These are phyloP conservation scores for Pocillopora damicornis DNA, from an alignment of 64 coral and sea anemone species.

Conservation along the genomic window DNA sequence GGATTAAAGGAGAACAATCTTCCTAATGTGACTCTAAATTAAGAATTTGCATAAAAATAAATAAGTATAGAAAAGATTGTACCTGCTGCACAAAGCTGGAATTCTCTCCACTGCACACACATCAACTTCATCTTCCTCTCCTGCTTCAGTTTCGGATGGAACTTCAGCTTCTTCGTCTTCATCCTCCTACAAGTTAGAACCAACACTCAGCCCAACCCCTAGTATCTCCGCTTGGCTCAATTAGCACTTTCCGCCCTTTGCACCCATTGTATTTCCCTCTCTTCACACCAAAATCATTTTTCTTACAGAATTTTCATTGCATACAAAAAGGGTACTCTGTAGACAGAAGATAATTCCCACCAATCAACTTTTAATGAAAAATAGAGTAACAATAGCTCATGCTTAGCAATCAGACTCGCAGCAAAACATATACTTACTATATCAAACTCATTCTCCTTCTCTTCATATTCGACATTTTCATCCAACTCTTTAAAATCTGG, in stretches of 20 bases:
- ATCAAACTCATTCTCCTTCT: constrained; percentile 98
- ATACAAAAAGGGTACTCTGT: too few relatives aligned
- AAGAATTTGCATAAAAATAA: too few relatives aligned
- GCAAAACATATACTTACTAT: constrained; percentile 62
- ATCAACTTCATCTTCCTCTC: constrained; percentile 74
- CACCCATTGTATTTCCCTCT: too few relatives aligned
- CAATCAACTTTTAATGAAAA: too few relatives aligned
- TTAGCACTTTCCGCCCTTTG: background rate
- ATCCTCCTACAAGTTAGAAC: constrained; percentile 32
- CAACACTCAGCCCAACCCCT: too few relatives aligned
- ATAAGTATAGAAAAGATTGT: background rate
- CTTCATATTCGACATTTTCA: constrained; percentile 98
- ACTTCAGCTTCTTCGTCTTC: constrained; percentile 65
- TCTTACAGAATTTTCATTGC: too few relatives aligned
- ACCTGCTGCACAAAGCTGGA: constrained; percentile 71
- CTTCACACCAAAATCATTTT: too few relatives aligned
- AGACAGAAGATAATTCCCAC: too few relatives aligned
- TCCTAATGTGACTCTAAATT: too few relatives aligned
- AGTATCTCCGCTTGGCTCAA: too few relatives aligned
- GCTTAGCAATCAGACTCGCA: background rate
- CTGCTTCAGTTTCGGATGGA: constrained; percentile 60
- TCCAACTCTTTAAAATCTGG: constrained; percentile 98
- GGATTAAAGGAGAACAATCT: too few relatives aligned
- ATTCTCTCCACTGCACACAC: constrained; percentile 60
- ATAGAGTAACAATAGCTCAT: too few relatives aligned